Evolutionary conservation across 2,888 invertebrate species (phyloP), one percentile per base, ranked within the genome.

Genomic region (Sarcophaga rosellei): DNA sequence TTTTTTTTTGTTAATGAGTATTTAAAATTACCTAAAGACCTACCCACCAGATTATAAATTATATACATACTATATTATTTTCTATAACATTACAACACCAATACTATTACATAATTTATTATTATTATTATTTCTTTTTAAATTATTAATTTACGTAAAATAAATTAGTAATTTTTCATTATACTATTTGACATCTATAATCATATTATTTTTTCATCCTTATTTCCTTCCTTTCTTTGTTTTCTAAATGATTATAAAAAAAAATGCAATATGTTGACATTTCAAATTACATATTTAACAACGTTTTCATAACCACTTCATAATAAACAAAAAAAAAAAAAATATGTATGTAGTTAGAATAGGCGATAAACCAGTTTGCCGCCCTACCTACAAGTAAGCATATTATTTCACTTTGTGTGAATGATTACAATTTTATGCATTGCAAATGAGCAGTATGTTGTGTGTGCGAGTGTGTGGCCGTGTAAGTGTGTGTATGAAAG

Each of bases 371-470:
- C 66, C 82, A 72, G 61, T 62, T 66, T 21, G 20, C 25, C 6
- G 1, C 17, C 20, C 25, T 68, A 53, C 5, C 53, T 15, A 61
- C 44, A 12, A 68, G 69, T 69, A 75, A 57, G 59, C 66, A 76
- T n/a, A n/a, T 76, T 12, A 72, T 85, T 81, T 85, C 74, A 72
- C 65, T 25, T 72, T 84, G 79, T 70, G 80, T 84, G 84, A 75
- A 79, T 87, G 81, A 21, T 15, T 53, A 15, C 53, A 53, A 53
- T 35, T 35, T 35, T 8, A 35, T 53, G 17, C 53, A 15, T 53
- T 53, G 53, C 53, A 53, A 53, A 53, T 15, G 17, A 53, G 17
- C 53, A 53, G 17, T 53, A 25, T 77, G 78, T 57, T 53, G 63
- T 74, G 70, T 74, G 63, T 76, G 73, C 65, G 47, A 75, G 57